phyloP scores from a whole-genome alignment of 2,797 vertebrate species.

The Clarias platycephalus region DNA sequence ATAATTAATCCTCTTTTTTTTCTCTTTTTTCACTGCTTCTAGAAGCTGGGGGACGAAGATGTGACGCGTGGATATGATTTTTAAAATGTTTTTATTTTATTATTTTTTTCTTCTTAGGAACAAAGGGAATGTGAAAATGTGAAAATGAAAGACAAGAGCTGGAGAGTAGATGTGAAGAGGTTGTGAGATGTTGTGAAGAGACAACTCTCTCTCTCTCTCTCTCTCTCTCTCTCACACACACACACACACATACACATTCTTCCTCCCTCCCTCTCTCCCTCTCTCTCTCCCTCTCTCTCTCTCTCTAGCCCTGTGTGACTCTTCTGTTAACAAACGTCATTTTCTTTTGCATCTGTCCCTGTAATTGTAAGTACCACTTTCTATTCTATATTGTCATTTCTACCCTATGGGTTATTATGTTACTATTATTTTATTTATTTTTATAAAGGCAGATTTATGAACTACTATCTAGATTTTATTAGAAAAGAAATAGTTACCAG shows the following conservation, averaged over 20 bases:
- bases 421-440: neutral
- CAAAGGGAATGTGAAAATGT: constrained; percentile 86
- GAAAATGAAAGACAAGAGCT: constrained; percentile 85
- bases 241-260: constrained; percentile 23
- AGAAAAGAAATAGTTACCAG: neutral
- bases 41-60: constrained; percentile 82
- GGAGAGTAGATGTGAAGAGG: constrained; percentile 77
- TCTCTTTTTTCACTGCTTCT: constrained; percentile 79
- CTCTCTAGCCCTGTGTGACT: constrained; percentile 89
- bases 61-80: constrained; percentile 67
- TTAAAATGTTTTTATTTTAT: constrained; percentile 31
- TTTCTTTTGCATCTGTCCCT: constrained; percentile 87
- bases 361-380: constrained; percentile 95
- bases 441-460: neutral
- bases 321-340: constrained; percentile 91
- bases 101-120: constrained; percentile 68
- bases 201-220: constrained; percentile 64
- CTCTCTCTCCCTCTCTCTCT: constrained; percentile 75
- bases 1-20: constrained; percentile 75
- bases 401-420: neutral
- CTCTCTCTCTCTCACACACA: constrained; percentile 40
- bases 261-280: constrained; percentile 69
- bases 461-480: neutral
- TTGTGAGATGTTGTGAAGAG: constrained; percentile 81
- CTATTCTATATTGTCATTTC: constrained; percentile 76